Evolutionary conservation across 2,797 vertebrate genomes (phyloP).

Genomic region (Poeciliopsis infans): DNA sequence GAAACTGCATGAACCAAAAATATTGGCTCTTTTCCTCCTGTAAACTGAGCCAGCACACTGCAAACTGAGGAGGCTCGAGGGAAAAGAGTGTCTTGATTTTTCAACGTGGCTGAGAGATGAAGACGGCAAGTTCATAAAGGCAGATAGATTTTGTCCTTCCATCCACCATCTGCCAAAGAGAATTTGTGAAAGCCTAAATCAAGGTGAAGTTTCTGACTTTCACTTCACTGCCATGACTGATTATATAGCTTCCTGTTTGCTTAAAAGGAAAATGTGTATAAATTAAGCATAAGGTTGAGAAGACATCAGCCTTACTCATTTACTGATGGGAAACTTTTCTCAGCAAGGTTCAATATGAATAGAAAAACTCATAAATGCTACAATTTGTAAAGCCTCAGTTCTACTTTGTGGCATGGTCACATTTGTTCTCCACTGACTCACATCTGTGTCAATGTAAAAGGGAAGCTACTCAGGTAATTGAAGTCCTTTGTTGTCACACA

Average conservation of each 20-base stretch:
- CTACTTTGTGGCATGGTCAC: slow-evolving; percentile 38
- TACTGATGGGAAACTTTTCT: slow-evolving; percentile 24
- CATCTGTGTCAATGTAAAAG: slow-evolving; percentile 70
- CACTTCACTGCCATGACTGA: slow-evolving; percentile 57
- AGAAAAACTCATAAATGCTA: slow-evolving; percentile 17
- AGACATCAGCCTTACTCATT: slow-evolving; percentile 53
- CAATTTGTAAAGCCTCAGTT: slow-evolving; percentile 27
- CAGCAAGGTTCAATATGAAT: slow-evolving; percentile 15
- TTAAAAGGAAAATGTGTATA: slow-evolving; percentile 30
- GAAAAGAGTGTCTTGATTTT: slow-evolving; percentile 40
- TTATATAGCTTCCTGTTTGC: slow-evolving; percentile 19
- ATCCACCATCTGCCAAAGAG: slow-evolving; percentile 54
- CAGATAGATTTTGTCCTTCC: slow-evolving; percentile 27
- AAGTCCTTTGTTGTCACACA: slow-evolving; percentile 68
- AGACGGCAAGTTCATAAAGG: slow-evolving; percentile 22
- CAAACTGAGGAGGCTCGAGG: slow-evolving; percentile 41
- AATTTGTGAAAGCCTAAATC: slow-evolving; percentile 64
- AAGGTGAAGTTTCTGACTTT: slow-evolving; percentile 45
- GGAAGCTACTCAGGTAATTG: slow-evolving; percentile 78
- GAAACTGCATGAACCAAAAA: slow-evolving; percentile 47
- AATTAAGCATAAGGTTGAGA: slow-evolving; percentile 17
- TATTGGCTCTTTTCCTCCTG: slow-evolving; percentile 64
- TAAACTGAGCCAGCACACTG: slow-evolving; percentile 59
- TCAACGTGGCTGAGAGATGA: slow-evolving; percentile 25
- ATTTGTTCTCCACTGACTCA: slow-evolving; percentile 49